A percentile compares a stretch with the other conserved stretches of the same genome.
These are phyloP conservation scores for zebrafish (Danio rerio) DNA, from an alignment of 2,113 vertebrate species.

Conservation along the genomic window DNA sequence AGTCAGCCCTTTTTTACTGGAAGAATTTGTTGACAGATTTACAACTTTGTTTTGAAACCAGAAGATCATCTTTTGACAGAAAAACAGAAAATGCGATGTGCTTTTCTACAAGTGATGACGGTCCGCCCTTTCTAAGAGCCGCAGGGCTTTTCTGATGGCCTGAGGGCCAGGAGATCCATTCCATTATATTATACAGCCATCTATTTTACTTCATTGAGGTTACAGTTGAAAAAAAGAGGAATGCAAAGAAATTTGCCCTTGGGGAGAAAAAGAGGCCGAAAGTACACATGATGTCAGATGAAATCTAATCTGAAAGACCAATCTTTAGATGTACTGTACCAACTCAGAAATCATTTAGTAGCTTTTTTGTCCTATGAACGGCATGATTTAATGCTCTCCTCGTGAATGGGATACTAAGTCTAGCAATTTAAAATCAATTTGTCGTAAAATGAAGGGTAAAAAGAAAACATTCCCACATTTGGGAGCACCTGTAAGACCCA, in stretches of 20 bases:
- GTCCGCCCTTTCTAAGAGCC: background rate
- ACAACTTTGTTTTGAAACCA: constrained; percentile 53
- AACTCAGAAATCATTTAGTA: constrained; percentile 1
- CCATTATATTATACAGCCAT: background rate
- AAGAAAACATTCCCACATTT: constrained; percentile 29
- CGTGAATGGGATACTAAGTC: background rate
- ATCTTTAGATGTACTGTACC: background rate
- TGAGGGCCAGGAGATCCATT: constrained; percentile 3
- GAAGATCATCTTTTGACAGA: constrained; percentile 8
- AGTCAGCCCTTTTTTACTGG: constrained; percentile 3
- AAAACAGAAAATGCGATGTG: background rate
- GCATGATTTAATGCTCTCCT: constrained; percentile 13
- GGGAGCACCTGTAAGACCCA: constrained; percentile 35
- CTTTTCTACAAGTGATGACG: background rate
- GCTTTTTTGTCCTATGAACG: background rate
- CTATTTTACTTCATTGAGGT: background rate
- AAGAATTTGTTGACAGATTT: constrained; percentile 56
- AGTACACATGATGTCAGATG: constrained; percentile 2
- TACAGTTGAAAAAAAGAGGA: constrained; percentile 15
- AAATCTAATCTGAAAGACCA: background rate
- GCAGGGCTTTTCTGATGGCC: constrained; percentile 9
- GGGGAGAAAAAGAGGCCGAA: background rate
- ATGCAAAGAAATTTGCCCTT: background rate
- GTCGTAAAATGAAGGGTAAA: constrained; percentile 6
- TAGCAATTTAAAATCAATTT: constrained; percentile 26